phyloP scores from a whole-genome alignment of 2,113 vertebrate species.

The Merops nubicus region DNA sequence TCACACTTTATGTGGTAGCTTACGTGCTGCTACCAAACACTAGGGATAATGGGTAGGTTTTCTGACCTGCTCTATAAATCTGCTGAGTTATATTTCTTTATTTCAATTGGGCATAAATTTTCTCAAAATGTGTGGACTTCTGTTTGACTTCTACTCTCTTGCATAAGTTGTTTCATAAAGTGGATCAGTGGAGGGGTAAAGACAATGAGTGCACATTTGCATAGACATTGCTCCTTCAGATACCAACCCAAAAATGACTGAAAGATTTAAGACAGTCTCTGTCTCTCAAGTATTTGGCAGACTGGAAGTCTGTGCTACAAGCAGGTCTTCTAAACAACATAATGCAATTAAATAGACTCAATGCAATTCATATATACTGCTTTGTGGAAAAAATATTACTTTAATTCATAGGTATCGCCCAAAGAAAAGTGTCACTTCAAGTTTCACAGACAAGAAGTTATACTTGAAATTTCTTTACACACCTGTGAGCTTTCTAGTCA shows the following conservation, averaged over 20 bases:
- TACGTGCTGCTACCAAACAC: neutral
- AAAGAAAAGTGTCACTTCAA: neutral
- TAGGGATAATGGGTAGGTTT: neutral
- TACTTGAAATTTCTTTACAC: neutral
- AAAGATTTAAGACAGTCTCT: neutral
- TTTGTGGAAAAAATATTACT: neutral
- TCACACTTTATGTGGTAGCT: neutral
- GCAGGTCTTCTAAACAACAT: neutral
- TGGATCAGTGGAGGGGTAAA: neutral
- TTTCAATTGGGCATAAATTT: neutral
- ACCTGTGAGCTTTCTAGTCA: neutral
- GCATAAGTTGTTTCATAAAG: neutral
- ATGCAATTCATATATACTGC: neutral
- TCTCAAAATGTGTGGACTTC: neutral
- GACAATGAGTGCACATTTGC: neutral
- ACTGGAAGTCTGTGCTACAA: neutral
- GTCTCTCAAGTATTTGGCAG: neutral
- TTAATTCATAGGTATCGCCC: neutral
- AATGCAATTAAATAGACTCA: neutral
- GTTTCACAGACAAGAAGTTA: neutral
- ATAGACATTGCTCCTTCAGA: neutral
- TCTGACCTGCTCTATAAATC: neutral
- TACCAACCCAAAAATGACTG: neutral
- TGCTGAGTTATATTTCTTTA: neutral
- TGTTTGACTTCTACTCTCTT: neutral